These are phyloP conservation scores for Spinibarbus caldwelli DNA, from an alignment of 2,797 vertebrate genomes.

Conservation along the genomic window DNA sequence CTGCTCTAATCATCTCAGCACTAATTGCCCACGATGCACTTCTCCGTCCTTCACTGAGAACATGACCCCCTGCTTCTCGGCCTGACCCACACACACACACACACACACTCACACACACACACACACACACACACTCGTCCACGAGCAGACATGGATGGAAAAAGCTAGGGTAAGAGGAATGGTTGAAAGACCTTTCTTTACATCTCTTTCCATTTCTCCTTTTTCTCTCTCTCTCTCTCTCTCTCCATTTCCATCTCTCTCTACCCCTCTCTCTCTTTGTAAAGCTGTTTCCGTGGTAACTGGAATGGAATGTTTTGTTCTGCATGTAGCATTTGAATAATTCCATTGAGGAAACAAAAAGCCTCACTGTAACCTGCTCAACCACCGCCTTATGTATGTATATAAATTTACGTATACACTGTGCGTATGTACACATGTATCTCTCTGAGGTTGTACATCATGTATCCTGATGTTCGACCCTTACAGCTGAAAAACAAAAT, in stretches of 20 bases:
- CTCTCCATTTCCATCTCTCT: conserved; percentile 16
- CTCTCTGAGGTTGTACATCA: background rate
- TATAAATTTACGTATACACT: background rate
- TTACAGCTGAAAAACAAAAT: no score
- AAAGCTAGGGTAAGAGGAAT: conserved; percentile 10
- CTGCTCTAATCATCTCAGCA: conserved; percentile 57
- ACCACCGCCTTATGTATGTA: background rate
- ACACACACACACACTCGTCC: conserved; percentile 4
- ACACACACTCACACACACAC: conserved; percentile 13
- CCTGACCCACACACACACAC: conserved; percentile 33
- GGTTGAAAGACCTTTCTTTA: conserved; percentile 28
- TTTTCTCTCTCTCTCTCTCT: background rate
- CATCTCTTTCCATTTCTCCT: background rate
- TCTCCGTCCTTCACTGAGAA: conserved; percentile 47
- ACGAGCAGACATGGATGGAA: background rate
- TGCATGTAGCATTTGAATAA: conserved; percentile 51
- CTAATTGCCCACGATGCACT: conserved; percentile 54
- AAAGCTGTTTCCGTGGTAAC: conserved; percentile 62
- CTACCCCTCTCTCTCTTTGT: conserved; percentile 30
- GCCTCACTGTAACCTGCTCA: conserved; percentile 24
- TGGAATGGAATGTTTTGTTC: conserved; percentile 53
- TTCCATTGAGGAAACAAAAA: conserved; percentile 40
- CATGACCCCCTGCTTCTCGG: conserved; percentile 38
- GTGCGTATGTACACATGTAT: background rate
- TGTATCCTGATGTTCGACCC: no score